Percentiles rank a stretch among this genome's conserved stretches.
phyloP scores from a whole-genome alignment of 2,113 vertebrate species.

The Mormyrus iriodes region DNA sequence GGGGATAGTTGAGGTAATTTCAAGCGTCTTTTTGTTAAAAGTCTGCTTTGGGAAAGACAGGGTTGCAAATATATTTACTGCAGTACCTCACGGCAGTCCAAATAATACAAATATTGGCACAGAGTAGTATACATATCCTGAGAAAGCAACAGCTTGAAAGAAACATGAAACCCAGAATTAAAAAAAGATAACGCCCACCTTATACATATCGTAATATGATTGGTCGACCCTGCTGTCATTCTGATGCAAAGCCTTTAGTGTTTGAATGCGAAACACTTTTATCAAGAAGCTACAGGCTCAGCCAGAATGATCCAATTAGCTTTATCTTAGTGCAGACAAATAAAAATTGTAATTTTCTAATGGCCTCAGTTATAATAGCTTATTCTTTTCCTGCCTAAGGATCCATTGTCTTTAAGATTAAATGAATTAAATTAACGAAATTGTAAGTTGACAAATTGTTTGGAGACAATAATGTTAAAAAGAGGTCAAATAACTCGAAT shows the following conservation, averaged over 20 bases:
- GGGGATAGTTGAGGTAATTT: not conserved
- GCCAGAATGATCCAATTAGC: constrained; percentile 14
- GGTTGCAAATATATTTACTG: not conserved
- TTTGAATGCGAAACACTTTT: constrained; percentile 1
- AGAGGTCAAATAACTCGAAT: not conserved
- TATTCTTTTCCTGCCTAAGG: not conserved
- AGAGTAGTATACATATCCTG: not conserved
- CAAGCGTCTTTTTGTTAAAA: not conserved
- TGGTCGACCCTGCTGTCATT: not conserved
- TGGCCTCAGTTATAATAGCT: not conserved
- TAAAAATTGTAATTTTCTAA: constrained; percentile 19
- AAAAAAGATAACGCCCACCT: not conserved
- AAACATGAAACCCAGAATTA: not conserved
- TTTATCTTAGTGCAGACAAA: constrained; percentile 7
- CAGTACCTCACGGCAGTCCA: not conserved
- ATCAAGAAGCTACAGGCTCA: not conserved
- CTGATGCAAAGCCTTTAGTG: not conserved
- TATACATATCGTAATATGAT: not conserved
- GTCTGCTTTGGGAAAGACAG: not conserved
- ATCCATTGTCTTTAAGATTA: not conserved
- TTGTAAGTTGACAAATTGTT: not conserved
- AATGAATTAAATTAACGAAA: not conserved
- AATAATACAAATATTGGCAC: not conserved
- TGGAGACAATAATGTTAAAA: not conserved
- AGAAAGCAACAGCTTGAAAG: not conserved